Conservation (phyloP, 2,113 vertebrate species). For the Aix galericulata region DNA sequence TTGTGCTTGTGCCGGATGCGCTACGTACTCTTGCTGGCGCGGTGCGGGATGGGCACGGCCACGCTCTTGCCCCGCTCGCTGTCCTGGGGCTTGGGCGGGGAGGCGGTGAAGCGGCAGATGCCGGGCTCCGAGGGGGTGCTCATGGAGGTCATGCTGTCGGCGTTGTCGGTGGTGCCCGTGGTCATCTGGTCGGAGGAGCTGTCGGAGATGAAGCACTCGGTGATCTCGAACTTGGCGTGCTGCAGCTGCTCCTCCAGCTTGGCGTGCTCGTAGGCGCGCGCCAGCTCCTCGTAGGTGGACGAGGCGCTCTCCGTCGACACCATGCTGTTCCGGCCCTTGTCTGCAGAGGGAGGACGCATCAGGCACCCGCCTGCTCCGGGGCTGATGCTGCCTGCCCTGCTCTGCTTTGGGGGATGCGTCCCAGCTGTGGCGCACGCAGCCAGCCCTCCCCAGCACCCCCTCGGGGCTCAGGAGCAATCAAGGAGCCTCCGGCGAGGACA, state of each 20-base stretch:
- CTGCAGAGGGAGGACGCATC: slow-evolving; percentile 50
- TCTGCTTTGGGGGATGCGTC: accelerated
- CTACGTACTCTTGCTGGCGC: slow-evolving; percentile 91
- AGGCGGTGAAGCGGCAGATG: slow-evolving; percentile 87
- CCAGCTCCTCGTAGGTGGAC: slow-evolving; percentile 95
- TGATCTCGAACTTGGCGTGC: slow-evolving; percentile 97
- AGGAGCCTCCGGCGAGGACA: background rate
- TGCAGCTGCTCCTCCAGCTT: slow-evolving; percentile 96
- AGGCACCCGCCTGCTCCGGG: accelerated
- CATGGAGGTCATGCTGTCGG: slow-evolving; percentile 96
- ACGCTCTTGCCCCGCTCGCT: slow-evolving; percentile 93
- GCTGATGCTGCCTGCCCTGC: accelerated
- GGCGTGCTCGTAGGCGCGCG: slow-evolving; percentile 92
- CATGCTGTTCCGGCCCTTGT: slow-evolving; percentile 99
- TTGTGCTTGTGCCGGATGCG: no score
- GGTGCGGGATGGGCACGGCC: slow-evolving; percentile 96
- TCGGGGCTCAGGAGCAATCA: background rate
- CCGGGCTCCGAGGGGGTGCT: slow-evolving; percentile 86
- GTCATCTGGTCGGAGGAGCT: slow-evolving; percentile 98
- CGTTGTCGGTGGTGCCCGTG: slow-evolving; percentile 94
- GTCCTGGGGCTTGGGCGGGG: slow-evolving; percentile 85
- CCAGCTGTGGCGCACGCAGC: accelerated
- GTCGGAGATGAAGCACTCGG: slow-evolving; percentile 96
- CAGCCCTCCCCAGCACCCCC: background rate
- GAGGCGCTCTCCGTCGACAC: slow-evolving; percentile 96